Evolutionary conservation across 2,888 invertebrate genomes (phyloP).

Genomic region (Eilema griseolum): DNA sequence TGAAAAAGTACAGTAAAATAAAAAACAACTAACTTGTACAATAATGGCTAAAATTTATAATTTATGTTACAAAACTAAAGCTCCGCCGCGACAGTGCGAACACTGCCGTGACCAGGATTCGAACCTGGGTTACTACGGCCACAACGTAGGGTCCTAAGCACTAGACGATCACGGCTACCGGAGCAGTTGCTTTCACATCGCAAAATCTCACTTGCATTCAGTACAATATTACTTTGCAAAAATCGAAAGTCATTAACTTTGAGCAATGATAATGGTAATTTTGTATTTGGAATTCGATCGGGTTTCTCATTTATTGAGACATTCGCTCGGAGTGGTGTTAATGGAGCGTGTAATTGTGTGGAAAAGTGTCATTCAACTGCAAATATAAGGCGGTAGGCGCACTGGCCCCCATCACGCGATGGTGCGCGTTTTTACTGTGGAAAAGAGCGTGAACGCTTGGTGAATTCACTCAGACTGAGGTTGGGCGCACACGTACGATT

Average conservation of each 20-base stretch:
- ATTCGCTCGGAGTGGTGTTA: neutral
- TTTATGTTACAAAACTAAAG: conserved; percentile 16
- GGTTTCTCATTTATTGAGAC: conserved; percentile 2
- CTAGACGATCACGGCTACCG: conserved; percentile 90
- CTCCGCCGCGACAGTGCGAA: conserved; percentile 53
- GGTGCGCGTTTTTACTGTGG: too few relatives aligned
- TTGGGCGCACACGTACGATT: too few relatives aligned
- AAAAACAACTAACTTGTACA: neutral
- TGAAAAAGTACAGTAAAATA: too few relatives aligned
- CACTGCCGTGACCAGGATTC: conserved; percentile 86
- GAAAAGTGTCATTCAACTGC: neutral
- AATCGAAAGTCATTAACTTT: neutral
- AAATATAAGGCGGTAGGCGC: neutral
- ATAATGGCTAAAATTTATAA: neutral
- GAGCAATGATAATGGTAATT: neutral
- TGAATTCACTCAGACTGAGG: too few relatives aligned
- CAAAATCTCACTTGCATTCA: conserved; percentile 35
- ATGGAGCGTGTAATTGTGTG: neutral
- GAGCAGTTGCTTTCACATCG: conserved; percentile 56
- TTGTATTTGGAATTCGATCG: conserved; percentile 1
- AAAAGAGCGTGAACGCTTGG: too few relatives aligned
- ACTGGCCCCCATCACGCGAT: too few relatives aligned
- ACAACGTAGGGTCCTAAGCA: conserved; percentile 91
- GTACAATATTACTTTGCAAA: neutral
- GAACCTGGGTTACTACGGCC: conserved; percentile 92